Evolutionary conservation across 2,888 invertebrate genomes (phyloP).

Genomic region (Podotricha telesiphe): DNA sequence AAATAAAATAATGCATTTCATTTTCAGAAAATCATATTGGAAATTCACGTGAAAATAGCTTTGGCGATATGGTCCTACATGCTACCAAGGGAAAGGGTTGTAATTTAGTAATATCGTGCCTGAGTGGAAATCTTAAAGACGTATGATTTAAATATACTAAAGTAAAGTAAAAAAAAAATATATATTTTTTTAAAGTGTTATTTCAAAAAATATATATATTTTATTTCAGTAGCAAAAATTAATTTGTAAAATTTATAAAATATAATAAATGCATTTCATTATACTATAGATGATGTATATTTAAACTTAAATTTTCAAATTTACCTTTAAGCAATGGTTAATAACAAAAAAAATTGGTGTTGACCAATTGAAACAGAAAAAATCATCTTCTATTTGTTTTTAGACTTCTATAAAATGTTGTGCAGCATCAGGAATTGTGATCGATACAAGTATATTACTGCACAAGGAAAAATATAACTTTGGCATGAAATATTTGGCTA

Average conservation of each 20-base stretch:
- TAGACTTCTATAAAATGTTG: neutral
- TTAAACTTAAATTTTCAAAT: too few species aligned
- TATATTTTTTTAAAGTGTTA: too few species aligned
- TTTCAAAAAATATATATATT: too few species aligned
- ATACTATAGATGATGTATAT: too few species aligned
- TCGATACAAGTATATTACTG: neutral
- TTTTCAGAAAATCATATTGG: constrained; percentile 61
- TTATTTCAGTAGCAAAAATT: too few species aligned
- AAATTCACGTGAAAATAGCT: constrained; percentile 59
- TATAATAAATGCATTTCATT: too few species aligned
- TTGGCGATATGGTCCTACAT: constrained; percentile 57
- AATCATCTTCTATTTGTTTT: neutral
- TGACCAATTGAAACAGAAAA: too few species aligned
- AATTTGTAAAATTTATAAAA: too few species aligned
- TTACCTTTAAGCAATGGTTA: too few species aligned
- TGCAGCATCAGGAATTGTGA: neutral
- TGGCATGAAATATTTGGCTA: neutral
- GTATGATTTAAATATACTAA: constrained; percentile 50
- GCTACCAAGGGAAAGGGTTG: constrained; percentile 59
- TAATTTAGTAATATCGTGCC: constrained; percentile 55
- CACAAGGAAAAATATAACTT: constrained; percentile 14
- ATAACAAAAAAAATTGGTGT: too few species aligned
- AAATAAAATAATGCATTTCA: neutral
- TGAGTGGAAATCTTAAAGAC: constrained; percentile 55
- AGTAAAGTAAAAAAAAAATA: too few species aligned